phyloP scores from a whole-genome alignment of 2,797 vertebrate species.

The Darevskia mixta region DNA sequence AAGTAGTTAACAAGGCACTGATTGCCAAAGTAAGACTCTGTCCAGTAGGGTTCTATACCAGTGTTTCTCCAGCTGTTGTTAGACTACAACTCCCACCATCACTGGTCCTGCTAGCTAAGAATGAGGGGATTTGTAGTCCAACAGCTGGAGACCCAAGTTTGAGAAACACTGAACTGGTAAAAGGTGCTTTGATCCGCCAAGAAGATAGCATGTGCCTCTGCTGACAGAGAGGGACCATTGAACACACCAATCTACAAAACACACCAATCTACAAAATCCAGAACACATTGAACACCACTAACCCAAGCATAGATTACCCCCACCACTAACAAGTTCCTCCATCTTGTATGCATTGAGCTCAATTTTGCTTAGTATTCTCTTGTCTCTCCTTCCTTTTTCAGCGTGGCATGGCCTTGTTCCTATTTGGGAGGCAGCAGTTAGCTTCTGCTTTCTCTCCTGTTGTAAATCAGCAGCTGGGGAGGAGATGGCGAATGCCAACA shows the following conservation, averaged over 20 bases:
- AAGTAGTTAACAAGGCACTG: not conserved
- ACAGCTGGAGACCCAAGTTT: too few relatives aligned
- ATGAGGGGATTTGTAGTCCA: too few relatives aligned
- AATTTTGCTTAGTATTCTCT: not conserved
- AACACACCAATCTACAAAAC: not conserved
- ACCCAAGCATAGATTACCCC: not conserved
- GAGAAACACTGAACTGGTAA: not conserved
- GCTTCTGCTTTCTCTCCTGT: not conserved
- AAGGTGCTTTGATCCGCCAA: too few relatives aligned
- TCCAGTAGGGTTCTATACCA: not conserved
- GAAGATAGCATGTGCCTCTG: not conserved
- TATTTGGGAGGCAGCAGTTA: not conserved
- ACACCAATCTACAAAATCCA: not conserved
- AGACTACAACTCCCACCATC: too few relatives aligned
- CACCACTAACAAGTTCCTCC: not conserved
- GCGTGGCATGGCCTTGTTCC: not conserved
- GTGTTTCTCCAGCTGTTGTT: too few relatives aligned
- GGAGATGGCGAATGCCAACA: not conserved
- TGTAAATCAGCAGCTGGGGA: not conserved
- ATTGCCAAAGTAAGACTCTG: not conserved
- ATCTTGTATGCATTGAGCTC: not conserved
- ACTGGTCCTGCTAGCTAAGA: too few relatives aligned
- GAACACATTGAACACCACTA: not conserved
- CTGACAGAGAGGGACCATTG: not conserved
- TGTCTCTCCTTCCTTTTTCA: not conserved